Evolutionary conservation across 2,113 vertebrate genomes (phyloP).

Genomic region (Charadrius vociferus): DNA sequence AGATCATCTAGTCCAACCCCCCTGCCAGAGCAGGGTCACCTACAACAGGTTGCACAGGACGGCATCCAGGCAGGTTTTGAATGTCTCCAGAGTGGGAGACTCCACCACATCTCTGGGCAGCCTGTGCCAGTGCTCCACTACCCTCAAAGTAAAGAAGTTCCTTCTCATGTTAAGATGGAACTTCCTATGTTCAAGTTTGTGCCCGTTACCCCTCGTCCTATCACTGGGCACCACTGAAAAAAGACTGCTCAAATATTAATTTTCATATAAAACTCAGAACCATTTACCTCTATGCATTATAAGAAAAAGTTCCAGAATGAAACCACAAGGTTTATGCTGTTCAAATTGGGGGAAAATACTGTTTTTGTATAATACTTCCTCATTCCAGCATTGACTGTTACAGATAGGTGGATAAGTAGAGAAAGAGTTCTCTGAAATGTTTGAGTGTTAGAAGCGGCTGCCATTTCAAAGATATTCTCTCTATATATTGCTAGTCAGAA

Average conservation of each 20-base stretch:
- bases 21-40: too few species aligned
- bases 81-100: too few species aligned
- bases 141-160: too few species aligned
- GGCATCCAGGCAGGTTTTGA: too few species aligned
- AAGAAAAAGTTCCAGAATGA: not conserved
- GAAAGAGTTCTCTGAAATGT: not conserved
- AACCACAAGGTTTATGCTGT: not conserved
- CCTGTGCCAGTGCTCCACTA: too few species aligned
- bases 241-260: not conserved
- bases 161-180: too few species aligned
- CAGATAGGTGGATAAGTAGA: not conserved
- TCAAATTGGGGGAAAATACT: not conserved
- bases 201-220: too few species aligned
- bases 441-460: not conserved
- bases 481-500: not conserved
- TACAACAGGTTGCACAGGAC: too few species aligned
- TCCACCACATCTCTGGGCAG: too few species aligned
- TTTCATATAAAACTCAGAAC: not conserved
- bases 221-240: too few species aligned
- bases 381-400: not conserved
- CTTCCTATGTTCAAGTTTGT: too few species aligned
- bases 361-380: not conserved
- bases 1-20: too few species aligned
- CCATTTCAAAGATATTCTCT: slow-evolving; percentile 15
- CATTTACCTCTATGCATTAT: not conserved